These are phyloP conservation scores for Toxotes chatareus DNA, from an alignment of 2,113 vertebrate species.

Conservation along the genomic window DNA sequence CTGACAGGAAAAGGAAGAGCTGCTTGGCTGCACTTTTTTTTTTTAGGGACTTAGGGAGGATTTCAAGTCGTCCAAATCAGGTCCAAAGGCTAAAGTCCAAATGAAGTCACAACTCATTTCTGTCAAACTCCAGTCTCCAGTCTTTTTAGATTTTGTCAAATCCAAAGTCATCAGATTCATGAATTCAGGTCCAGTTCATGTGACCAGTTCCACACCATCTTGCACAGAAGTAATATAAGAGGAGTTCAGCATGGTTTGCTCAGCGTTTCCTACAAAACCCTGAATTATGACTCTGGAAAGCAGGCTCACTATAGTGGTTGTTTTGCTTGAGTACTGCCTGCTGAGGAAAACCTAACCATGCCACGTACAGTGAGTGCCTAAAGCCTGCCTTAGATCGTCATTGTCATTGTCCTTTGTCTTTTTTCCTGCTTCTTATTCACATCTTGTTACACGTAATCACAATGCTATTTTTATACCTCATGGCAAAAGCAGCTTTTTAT, in stretches of 20 bases:
- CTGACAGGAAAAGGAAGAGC: neutral
- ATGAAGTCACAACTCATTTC: conserved; percentile 1
- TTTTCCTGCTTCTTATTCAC: conserved; percentile 45
- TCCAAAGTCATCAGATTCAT: neutral
- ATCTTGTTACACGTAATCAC: conserved; percentile 40
- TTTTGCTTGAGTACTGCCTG: neutral
- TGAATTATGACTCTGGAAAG: neutral
- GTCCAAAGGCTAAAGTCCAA: neutral
- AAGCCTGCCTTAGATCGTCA: neutral
- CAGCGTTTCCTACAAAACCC: neutral
- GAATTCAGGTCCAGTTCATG: neutral
- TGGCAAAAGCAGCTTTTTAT: conserved; percentile 40
- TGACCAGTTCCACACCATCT: neutral
- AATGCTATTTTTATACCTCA: conserved; percentile 64
- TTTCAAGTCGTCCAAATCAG: neutral
- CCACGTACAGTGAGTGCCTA: neutral
- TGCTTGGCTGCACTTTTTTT: neutral
- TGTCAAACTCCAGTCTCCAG: neutral
- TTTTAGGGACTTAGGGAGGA: neutral
- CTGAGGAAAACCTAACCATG: neutral
- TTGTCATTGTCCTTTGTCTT: neutral
- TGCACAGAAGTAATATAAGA: neutral
- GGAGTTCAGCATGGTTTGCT: neutral
- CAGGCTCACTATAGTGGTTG: neutral
- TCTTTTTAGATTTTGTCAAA: neutral